These are phyloP conservation scores for Lontra canadensis DNA, from an alignment of 2,113 vertebrate genomes.

Conservation along the genomic window DNA sequence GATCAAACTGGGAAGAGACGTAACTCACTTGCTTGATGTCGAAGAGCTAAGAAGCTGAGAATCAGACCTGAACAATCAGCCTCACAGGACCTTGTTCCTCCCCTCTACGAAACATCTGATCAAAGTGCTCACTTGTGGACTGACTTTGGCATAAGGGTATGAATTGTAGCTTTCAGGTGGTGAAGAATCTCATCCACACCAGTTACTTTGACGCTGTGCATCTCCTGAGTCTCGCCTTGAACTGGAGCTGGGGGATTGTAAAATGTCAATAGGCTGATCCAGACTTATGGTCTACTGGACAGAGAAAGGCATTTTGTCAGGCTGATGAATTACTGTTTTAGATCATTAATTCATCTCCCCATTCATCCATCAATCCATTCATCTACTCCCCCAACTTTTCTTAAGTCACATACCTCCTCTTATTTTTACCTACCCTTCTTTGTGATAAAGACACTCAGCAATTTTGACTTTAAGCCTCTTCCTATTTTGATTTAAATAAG, in stretches of 20 bases:
- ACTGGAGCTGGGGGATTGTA: neutral
- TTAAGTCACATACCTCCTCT: neutral
- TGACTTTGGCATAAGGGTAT: neutral
- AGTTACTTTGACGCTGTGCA: neutral
- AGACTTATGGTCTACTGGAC: neutral
- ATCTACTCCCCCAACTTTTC: neutral
- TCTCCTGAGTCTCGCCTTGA: neutral
- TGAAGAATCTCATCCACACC: neutral
- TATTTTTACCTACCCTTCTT: neutral
- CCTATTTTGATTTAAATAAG: neutral
- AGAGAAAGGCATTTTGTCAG: neutral
- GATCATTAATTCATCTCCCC: neutral
- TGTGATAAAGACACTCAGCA: neutral
- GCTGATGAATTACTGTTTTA: neutral
- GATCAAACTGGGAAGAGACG: neutral
- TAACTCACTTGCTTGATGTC: neutral
- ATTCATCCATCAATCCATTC: neutral
- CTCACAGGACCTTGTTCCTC: neutral
- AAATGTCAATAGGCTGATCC: neutral
- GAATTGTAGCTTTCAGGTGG: neutral
- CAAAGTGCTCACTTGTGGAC: neutral
- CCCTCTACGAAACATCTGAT: neutral
- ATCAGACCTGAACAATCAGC: neutral
- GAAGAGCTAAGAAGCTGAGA: neutral
- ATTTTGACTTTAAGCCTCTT: neutral